Conservation (phyloP, 1,140 invertebrate species). For the Pseudobourletiella spinata region DNA sequence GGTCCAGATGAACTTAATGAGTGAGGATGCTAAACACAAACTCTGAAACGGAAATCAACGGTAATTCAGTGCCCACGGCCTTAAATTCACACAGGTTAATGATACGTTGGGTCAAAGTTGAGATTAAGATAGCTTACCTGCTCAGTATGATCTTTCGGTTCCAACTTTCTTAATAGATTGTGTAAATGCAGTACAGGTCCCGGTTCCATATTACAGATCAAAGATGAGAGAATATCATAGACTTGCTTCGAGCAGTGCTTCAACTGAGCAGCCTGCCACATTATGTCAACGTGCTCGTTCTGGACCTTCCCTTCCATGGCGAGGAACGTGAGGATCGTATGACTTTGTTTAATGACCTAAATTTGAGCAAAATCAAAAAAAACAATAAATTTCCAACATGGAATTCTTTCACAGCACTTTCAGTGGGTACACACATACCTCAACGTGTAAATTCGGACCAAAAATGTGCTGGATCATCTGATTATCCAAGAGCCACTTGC, state of each 20-base stretch:
- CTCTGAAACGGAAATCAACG: constrained; percentile 51
- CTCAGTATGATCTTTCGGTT: constrained; percentile 83
- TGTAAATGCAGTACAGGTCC: constrained; percentile 80
- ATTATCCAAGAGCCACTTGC: constrained; percentile 78
- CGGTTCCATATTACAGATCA: constrained; percentile 81
- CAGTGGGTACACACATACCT: no score
- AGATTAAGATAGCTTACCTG: constrained; percentile 47
- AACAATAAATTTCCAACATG: background rate
- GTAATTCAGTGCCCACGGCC: no score
- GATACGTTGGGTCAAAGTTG: no score
- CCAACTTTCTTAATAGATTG: constrained; percentile 67
- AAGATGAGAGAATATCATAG: constrained; percentile 75
- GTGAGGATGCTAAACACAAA: constrained; percentile 72
- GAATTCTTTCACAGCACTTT: background rate
- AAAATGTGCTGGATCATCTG: constrained; percentile 91
- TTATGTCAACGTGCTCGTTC: constrained; percentile 81
- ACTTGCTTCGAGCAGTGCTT: constrained; percentile 91
- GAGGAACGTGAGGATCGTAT: constrained; percentile 82
- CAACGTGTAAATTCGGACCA: constrained; percentile 90
- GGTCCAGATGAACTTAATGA: constrained; percentile 55
- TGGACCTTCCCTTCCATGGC: constrained; percentile 84
- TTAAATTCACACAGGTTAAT: no score
- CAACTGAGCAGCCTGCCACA: constrained; percentile 86
- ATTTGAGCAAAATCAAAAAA: constrained; percentile 15
- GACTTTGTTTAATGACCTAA: constrained; percentile 85